Evolutionary conservation across 2,113 vertebrate genomes (phyloP).

Genomic region (Dunckerocampus dactyliophorus): DNA sequence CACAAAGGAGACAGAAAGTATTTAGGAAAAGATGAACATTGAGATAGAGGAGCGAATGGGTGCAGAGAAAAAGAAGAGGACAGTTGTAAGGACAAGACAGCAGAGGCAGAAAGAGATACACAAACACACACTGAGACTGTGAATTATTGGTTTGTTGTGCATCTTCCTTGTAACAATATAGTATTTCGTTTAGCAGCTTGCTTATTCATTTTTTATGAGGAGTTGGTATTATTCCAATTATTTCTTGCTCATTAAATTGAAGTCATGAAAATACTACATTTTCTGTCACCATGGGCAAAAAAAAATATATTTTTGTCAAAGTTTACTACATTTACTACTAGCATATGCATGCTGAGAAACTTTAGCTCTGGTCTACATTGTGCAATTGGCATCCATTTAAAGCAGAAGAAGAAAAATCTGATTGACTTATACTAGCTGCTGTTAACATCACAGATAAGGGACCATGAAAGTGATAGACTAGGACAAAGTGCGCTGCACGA

Average conservation of each 20-base stretch:
- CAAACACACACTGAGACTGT: constrained; percentile 22
- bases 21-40: constrained; percentile 50
- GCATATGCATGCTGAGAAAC: too few species aligned
- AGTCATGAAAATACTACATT: too few species aligned
- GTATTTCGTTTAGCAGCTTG: background rate
- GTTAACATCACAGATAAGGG: background rate
- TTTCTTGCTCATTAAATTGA: too few species aligned
- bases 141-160: background rate
- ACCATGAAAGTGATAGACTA: background rate
- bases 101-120: constrained; percentile 28
- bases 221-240: too few species aligned
- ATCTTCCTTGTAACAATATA: background rate
- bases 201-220: too few species aligned
- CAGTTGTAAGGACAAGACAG: constrained; percentile 41
- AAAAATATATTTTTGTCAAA: too few species aligned
- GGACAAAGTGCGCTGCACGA: constrained; percentile 16
- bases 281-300: too few species aligned
- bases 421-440: background rate
- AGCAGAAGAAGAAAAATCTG: too few species aligned
- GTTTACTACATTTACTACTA: too few species aligned
- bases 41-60: constrained; percentile 39
- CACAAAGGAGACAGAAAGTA: constrained; percentile 50
- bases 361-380: too few species aligned
- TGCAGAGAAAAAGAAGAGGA: constrained; percentile 33
- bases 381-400: too few species aligned